Percentiles rank a stretch among this genome's conserved stretches.
Conservation (phyloP, 2,113 vertebrate genomes). For the Actenoides lindsayi region DNA sequence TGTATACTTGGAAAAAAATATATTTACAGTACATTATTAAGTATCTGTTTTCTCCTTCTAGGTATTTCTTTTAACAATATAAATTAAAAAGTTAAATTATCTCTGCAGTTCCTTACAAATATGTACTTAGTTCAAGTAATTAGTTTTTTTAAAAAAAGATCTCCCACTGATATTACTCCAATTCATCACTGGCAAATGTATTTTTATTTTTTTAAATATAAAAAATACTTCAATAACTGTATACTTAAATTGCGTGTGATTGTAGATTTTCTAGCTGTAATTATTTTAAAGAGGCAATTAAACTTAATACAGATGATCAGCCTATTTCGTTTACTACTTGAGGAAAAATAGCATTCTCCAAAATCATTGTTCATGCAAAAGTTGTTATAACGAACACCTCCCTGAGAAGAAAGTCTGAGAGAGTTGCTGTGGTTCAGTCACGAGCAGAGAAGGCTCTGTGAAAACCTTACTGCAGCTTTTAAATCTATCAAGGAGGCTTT, state of each 20-base stretch:
- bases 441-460: background rate
- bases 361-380: background rate
- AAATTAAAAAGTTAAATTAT: slow-evolving; percentile 15
- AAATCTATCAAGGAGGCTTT: background rate
- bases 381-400: background rate
- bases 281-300: background rate
- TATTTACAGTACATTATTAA: background rate
- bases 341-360: background rate
- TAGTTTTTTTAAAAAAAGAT: background rate
- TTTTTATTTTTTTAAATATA: background rate
- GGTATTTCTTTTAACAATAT: background rate
- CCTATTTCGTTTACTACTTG: background rate
- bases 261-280: background rate
- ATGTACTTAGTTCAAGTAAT: background rate
- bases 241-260: background rate
- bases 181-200: background rate
- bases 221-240: background rate
- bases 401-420: background rate
- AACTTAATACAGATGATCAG: background rate
- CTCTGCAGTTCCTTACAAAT: background rate
- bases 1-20: background rate
- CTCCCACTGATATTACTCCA: background rate
- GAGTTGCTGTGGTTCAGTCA: background rate
- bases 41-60: background rate
- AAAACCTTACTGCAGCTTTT: background rate